Conservation (phyloP, 2,113 vertebrate genomes). For the Motacilla alba region DNA sequence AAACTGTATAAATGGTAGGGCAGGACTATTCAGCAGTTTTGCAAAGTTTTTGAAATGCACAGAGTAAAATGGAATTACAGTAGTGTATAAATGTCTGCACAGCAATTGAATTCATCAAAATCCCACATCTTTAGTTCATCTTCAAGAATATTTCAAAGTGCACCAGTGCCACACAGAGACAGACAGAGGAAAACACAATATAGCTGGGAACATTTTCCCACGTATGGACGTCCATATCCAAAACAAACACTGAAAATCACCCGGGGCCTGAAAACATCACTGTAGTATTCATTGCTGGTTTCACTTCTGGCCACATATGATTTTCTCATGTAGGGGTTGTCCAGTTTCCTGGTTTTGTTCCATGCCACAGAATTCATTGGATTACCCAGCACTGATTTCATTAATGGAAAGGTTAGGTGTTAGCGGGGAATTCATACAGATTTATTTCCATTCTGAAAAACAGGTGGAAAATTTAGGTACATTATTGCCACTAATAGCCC, state of each 20-base stretch:
- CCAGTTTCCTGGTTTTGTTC: background rate
- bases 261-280: background rate
- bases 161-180: constrained; percentile 64
- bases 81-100: background rate
- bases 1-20: background rate
- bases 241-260: background rate
- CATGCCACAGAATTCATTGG: background rate
- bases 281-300: background rate
- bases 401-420: background rate
- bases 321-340: background rate
- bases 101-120: background rate
- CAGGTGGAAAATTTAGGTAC: background rate
- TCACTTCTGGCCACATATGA: background rate
- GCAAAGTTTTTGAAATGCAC: background rate
- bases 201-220: background rate
- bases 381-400: background rate
- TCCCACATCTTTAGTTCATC: background rate
- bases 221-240: background rate
- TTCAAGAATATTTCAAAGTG: constrained; percentile 32
- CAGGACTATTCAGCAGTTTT: background rate
- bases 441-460: background rate
- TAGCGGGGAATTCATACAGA: background rate
- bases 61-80: background rate
- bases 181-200: constrained; percentile 23
- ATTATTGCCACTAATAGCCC: background rate